Percentiles rank a stretch among this genome's conserved stretches.
phyloP scores from a whole-genome alignment of 2,888 invertebrate genomes.

The Latrodectus hesperus region DNA sequence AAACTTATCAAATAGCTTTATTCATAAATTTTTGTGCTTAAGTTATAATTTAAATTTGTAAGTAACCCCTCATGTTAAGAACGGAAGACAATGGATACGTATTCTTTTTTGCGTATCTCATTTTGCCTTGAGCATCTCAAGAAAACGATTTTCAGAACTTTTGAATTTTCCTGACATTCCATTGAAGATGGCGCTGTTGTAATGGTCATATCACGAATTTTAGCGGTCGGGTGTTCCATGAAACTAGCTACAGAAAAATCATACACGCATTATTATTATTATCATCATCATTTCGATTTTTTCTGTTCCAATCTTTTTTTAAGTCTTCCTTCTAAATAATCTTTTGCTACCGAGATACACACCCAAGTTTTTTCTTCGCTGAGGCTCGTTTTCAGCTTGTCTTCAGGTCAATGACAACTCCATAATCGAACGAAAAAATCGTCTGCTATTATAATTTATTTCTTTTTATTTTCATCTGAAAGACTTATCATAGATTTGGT shows the following conservation, averaged over 20 bases:
- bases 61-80: background rate
- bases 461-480: background rate
- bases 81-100: background rate
- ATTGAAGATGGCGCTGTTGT: conserved; percentile 56
- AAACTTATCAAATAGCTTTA: too few species aligned
- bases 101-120: background rate
- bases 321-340: conserved; percentile 61
- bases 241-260: conserved; percentile 35
- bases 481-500: background rate
- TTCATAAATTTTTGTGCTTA: too few species aligned
- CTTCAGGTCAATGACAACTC: conserved; percentile 42
- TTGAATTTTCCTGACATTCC: conserved; percentile 3
- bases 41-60: background rate
- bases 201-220: conserved; percentile 58
- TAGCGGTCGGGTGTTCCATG: conserved; percentile 32
- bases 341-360: conserved; percentile 65
- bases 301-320: conserved; percentile 19
- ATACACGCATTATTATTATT: conserved; percentile 43
- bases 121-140: background rate
- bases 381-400: conserved; percentile 9
- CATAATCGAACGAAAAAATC: conserved; percentile 13
- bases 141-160: background rate
- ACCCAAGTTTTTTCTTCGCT: conserved; percentile 39
- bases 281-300: conserved; percentile 35
- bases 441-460: background rate